Evolutionary conservation across 2,113 vertebrate species (phyloP), one percentile per base, ranked within the genome.

Genomic region (Otocyon megalotis): DNA sequence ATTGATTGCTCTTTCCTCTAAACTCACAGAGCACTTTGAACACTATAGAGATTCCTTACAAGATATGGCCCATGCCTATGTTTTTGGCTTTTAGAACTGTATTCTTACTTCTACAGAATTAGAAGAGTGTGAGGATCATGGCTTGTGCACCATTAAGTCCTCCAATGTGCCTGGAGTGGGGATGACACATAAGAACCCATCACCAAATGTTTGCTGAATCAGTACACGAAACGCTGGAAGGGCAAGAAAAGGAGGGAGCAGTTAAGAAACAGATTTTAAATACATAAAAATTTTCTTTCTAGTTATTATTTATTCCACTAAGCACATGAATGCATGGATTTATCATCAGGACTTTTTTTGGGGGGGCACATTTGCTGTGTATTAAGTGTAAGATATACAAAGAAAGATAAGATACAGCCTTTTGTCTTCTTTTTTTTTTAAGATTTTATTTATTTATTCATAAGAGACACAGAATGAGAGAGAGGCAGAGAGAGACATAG

Each of bases 191-290:
- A 63, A 72, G 63, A 48, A 72, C 60, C 76, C 2, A 35, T 92
- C 32, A 43, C 12, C n/a, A 37, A 93, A 54, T 15, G 4, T 54
- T 95, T 76, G 65, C 72, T 91, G 50, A 54, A 53, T 43, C 48
- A 11, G 56, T 81, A 24, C 96, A 58, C 54, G 50, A 77, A 60
- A 69, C 72, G 32, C 48, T 28, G 14, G n/a, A 72, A 63, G 28
- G 37, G 24, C 24, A 71, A 71, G 71, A 69, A 82, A 53, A 69
- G 62, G 28, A 76, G 56, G 89, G 32, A 81, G 5, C 9, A n/a
- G 7, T 32, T 16, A 54, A 95, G 60, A 50, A 63, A 89, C 72
- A 43, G 17, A 90, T 88, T 88, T 79, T 53, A 83, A 87, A 84
- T 90, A 60, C 30, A 15, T 0, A 16, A 62, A 7, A 43, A 82